These are phyloP conservation scores for Lobophora halterata DNA, from an alignment of 2,888 invertebrate species.

Conservation along the genomic window DNA sequence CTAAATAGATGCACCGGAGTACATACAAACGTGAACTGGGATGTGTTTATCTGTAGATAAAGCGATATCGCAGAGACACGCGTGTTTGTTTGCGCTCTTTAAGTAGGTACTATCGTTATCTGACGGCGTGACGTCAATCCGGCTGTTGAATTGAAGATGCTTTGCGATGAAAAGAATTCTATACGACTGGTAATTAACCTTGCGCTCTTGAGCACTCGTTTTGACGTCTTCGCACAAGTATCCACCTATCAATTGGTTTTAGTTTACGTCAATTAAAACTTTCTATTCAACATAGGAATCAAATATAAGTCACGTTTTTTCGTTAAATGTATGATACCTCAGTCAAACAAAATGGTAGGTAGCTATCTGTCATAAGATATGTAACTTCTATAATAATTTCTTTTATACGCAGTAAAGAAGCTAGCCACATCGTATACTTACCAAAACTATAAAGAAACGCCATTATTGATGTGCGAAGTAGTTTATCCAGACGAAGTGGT, in stretches of 20 bases:
- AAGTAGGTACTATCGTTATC: slow-evolving; percentile 46
- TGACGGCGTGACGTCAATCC: slow-evolving; percentile 57
- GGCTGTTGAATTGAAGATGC: slow-evolving; percentile 45
- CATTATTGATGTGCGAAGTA: no score
- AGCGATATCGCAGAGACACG: slow-evolving; percentile 50
- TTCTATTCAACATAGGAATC: slow-evolving; percentile 8
- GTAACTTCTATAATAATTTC: no score
- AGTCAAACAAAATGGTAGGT: no score
- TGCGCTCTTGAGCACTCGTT: slow-evolving; percentile 22
- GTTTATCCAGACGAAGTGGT: no score
- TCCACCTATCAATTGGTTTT: slow-evolving; percentile 17
- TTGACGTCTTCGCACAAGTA: slow-evolving; percentile 24
- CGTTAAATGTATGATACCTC: no score
- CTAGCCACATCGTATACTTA: no score
- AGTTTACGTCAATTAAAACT: slow-evolving; percentile 20
- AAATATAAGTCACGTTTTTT: background rate
- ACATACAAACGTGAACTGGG: slow-evolving; percentile 33
- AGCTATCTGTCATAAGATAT: background rate
- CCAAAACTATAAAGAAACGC: no score
- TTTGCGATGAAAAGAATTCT: slow-evolving; percentile 36
- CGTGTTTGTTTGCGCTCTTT: slow-evolving; percentile 54
- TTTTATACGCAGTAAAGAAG: no score
- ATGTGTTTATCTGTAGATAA: slow-evolving; percentile 47
- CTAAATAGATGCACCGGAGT: slow-evolving; percentile 19
- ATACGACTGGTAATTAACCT: slow-evolving; percentile 34